Conservation (phyloP, 1,140 invertebrate species). For the Leptinotarsa defecta region DNA sequence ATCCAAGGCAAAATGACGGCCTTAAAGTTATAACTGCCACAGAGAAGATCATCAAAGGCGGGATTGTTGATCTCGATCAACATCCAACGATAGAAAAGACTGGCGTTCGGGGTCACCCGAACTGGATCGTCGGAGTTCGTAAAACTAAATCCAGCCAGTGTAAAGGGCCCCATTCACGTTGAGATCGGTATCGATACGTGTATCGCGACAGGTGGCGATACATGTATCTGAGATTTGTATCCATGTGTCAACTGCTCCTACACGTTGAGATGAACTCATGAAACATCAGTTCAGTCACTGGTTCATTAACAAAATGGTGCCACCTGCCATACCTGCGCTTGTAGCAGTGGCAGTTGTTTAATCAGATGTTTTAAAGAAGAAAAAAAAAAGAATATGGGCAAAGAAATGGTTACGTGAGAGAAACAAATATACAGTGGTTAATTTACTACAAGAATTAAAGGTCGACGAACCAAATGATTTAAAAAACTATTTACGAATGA, state of each 20-base stretch:
- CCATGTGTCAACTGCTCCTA: neutral
- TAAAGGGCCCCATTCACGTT: conserved; percentile 10
- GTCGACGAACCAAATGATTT: no score
- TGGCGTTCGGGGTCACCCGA: no score
- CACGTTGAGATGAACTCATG: conserved; percentile 9
- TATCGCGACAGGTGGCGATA: conserved; percentile 9
- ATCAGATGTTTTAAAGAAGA: conserved; percentile 3
- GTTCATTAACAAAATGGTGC: neutral
- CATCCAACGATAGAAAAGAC: no score
- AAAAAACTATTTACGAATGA: neutral
- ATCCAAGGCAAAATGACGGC: no score
- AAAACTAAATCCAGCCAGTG: no score
- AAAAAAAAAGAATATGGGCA: conserved; percentile 16
- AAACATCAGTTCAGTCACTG: conserved; percentile 14
- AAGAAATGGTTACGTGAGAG: conserved; percentile 11
- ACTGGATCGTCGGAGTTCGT: no score
- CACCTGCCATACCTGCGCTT: neutral
- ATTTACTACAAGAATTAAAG: neutral
- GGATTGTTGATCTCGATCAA: no score
- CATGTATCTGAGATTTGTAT: conserved; percentile 17
- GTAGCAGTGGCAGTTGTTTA: neutral
- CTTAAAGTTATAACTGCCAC: no score
- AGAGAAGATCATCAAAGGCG: no score
- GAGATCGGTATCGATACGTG: conserved; percentile 11
- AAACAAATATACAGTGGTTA: conserved; percentile 5